Evolutionary conservation across 2,888 invertebrate species (phyloP), one percentile per base, ranked within the genome.

Genomic region (Aromia moschata): DNA sequence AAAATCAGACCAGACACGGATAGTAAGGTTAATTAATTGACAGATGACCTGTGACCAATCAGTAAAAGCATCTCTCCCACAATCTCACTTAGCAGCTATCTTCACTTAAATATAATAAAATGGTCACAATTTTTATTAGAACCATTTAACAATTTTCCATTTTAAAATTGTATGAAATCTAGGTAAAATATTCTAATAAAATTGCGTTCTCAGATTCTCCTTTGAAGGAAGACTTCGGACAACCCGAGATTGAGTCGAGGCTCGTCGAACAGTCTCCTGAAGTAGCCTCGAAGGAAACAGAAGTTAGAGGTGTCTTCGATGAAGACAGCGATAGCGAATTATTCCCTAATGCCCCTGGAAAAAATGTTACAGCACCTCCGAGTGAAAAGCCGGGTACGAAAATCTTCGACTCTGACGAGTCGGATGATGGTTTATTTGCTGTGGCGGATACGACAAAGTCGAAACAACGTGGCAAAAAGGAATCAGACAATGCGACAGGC

Each of bases 271-370:
- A 4, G 9, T 25, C 25, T 9, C 33, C 33, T 11, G 33, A 33
- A 11, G 11, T 10, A n/a, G 10, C 33, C 3, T 33, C 33, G 10
- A 33, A 33, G 11, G 25, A 33, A 3, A 3, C 25, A 33, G 5
- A 5, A 33, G 11, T 2, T 33, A 11, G 33, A n/a, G n/a, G n/a
- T 10, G n/a, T 33, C n/a, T 33, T 33, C 33, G 33, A 7, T 10
- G 68, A 69, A 25, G 78, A 80, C 53, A 76, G 74, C 64, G 81
- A 79, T 64, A 33, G 52, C 12, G 47, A 55, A 14, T 31, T 58
- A 36, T 52, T 58, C 40, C 41, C 31, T 2, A 40, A 7, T 12
- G 15, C 18, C 1, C 12, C 45, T 2, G 15, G 15, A 41, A 40
- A 36, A 10, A 1, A 1, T 11, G 7, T 25, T 12, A 54, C 45